Conservation (phyloP, 2,113 vertebrate species). For the Physeter macrocephalus region DNA sequence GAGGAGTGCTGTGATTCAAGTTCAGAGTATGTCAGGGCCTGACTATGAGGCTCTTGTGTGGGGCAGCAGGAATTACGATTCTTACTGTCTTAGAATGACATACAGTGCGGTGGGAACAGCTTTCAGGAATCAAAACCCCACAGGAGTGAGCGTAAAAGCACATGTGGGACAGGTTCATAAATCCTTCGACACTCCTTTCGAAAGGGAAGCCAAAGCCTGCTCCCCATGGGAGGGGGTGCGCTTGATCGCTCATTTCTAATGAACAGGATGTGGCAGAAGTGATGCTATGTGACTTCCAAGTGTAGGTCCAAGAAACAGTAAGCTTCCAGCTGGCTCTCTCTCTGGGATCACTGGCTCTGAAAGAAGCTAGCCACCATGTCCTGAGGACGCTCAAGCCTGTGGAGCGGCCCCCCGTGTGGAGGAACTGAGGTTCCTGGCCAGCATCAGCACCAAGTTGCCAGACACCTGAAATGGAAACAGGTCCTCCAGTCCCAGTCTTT, state of each 20-base stretch:
- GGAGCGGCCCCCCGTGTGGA: neutral
- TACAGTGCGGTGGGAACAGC: neutral
- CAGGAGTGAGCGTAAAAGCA: no score
- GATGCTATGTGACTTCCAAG: neutral
- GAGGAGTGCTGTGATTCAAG: neutral
- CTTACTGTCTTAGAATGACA: neutral
- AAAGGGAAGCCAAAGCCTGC: neutral
- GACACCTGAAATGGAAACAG: no score
- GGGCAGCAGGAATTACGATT: neutral
- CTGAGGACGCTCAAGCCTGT: neutral
- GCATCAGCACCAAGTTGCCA: neutral
- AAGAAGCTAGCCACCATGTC: neutral
- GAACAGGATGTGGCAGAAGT: no score
- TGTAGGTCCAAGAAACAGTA: neutral
- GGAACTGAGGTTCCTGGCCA: neutral
- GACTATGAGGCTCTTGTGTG: neutral
- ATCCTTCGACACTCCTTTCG: neutral
- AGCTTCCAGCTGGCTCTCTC: neutral
- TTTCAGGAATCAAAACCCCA: neutral
- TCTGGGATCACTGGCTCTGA: neutral
- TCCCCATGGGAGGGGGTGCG: neutral
- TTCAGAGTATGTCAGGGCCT: neutral
- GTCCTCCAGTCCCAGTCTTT: no score
- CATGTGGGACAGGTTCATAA: rapidly evolving
- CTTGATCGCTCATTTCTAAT: neutral